These are phyloP conservation scores for Rapana venosa DNA, from an alignment of 2,888 invertebrate species.

Conservation along the genomic window DNA sequence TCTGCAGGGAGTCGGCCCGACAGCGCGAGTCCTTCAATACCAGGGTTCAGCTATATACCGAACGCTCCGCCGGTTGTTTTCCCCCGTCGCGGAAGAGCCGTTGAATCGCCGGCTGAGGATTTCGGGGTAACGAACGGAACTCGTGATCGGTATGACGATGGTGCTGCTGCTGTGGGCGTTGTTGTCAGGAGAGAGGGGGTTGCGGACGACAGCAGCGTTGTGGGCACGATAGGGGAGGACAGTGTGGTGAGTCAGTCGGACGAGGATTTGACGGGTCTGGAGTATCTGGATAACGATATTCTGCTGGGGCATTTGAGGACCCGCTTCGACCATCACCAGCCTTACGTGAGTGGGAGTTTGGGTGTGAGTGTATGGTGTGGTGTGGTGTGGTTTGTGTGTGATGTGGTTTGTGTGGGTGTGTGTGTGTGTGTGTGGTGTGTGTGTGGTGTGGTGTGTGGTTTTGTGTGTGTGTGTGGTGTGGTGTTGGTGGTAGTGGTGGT, in stretches of 20 bases:
- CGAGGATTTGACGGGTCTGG: slow-evolving; percentile 35
- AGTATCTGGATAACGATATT: slow-evolving; percentile 36
- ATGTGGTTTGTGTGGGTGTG: slow-evolving; percentile 36
- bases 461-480: slow-evolving; percentile 5
- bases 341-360: slow-evolving; percentile 44
- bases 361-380: not conserved
- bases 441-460: not conserved
- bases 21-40: not conserved
- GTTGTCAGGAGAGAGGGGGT: too few species aligned
- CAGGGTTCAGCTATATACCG: not conserved
- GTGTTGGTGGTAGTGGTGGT: too few species aligned
- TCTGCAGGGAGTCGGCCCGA: not conserved
- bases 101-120: too few species aligned
- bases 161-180: too few species aligned
- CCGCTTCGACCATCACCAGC: slow-evolving; percentile 20
- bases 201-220: too few species aligned
- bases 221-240: not conserved
- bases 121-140: too few species aligned
- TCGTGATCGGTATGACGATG: too few species aligned
- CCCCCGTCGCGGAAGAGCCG: not conserved
- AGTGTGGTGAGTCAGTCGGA: not conserved
- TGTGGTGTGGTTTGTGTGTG: not conserved
- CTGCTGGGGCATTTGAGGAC: slow-evolving; percentile 28
- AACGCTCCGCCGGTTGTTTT: not conserved
- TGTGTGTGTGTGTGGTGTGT: slow-evolving; percentile 31